Base-by-base conservation (phyloP, 1,140 invertebrate species). In the Anoplophora glabripennis region DNA sequence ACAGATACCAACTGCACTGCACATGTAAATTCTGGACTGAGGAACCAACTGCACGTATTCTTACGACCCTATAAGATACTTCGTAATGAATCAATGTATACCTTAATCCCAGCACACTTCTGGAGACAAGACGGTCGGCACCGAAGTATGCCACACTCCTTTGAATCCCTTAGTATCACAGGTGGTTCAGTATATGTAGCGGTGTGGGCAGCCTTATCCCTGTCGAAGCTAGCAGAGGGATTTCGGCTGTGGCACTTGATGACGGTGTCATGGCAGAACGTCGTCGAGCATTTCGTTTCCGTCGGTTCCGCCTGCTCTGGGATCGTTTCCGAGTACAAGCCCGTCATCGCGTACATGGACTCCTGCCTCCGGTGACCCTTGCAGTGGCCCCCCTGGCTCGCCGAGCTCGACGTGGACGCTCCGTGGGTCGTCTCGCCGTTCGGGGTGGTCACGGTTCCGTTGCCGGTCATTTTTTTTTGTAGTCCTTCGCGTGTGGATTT, bases 261-360 rank as follows among this genome's bases (percentile, higher is more conserved):
- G 57, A 82, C 80, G 17, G 80, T 79, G 58, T 82, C 80, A 61
- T 80, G 78, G 59, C 75, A 79, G 65, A 79, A 68, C 37, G 64
- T 69, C 28, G 61, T 69, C 35, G 66, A 66, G 47, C 66, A 68
- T 53, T 68, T 68, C 10, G 66, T 63, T 66, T 77, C 75, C 53
- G 77, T 74, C 57, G 75, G 77, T 56, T 81, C 82, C 10, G 44
- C 37, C 34, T 58, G 56, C 53, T 78, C 77, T 48, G 79, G 80
- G 33, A 82, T 80, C 11, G 82, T 83, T 64, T 90, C 88, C 42
- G 87, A 86, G 72, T 91, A 91, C 12, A 91, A 79, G n/a, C 89
- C 89, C 15, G 89, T 91, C 88, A 91, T 89, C 34, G 88, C 86
- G 75, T 91, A 91, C 87, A 90, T 90, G 64, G 88, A 89, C 75